These are phyloP conservation scores for Carcharodon carcharias DNA, from an alignment of 2,797 vertebrate genomes.

Conservation along the genomic window DNA sequence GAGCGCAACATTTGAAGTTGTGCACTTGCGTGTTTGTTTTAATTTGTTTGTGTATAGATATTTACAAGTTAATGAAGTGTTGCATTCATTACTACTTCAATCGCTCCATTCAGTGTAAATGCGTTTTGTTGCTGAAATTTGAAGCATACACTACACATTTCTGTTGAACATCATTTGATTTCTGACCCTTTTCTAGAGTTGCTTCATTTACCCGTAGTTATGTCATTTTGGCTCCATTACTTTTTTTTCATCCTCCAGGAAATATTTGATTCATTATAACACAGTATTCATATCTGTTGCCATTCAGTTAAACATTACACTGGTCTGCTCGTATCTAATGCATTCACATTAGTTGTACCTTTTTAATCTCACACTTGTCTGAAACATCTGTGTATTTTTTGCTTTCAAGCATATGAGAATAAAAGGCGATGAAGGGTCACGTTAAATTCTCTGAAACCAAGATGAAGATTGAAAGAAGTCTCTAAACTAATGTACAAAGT, in stretches of 20 bases:
- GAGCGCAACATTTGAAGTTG: constrained; percentile 9
- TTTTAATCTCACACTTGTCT: background rate
- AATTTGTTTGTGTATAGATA: constrained; percentile 3
- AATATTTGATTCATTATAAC: background rate
- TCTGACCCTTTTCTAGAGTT: background rate
- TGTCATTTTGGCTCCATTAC: background rate
- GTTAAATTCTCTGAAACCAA: constrained; percentile 10
- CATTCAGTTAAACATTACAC: constrained; percentile 3
- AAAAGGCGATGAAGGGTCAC: background rate
- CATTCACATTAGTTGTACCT: background rate
- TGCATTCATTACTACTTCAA: background rate
- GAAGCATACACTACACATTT: background rate
- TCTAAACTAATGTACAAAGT: background rate
- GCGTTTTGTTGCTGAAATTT: constrained; percentile 6
- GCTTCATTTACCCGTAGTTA: background rate
- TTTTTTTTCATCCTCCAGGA: background rate
- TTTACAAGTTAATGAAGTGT: background rate
- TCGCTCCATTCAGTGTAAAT: background rate
- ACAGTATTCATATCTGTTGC: background rate
- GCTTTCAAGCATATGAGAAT: background rate
- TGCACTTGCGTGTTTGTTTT: background rate
- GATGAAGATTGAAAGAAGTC: constrained; percentile 2
- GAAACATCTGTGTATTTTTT: constrained; percentile 1
- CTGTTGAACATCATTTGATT: background rate
- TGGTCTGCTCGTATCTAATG: background rate